Percentiles rank a stretch among this genome's conserved stretches.
Evolutionary conservation across 2,797 vertebrate species (phyloP).

Genomic region (Silurus aristotelis): DNA sequence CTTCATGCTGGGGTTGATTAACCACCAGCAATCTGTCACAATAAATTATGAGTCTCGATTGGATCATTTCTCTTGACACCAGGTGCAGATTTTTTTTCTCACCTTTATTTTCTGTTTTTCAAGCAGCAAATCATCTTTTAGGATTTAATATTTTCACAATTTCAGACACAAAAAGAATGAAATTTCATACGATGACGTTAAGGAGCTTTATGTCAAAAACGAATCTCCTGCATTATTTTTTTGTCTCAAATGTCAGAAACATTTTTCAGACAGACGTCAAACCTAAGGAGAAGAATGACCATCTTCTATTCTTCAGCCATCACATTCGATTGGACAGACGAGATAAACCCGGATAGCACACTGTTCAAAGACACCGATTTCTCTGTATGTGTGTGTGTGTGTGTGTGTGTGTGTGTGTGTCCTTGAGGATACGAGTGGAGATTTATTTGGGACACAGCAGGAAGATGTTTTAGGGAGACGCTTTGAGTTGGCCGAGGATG

Average conservation of each 20-base stretch:
- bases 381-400: slow-evolving; percentile 20
- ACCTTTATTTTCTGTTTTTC: slow-evolving; percentile 30
- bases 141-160: not conserved
- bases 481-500: slow-evolving; percentile 62
- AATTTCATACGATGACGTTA: not conserved
- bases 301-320: slow-evolving; percentile 5
- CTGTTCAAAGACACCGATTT: not conserved
- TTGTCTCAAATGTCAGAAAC: slow-evolving; percentile 24
- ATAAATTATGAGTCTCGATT: slow-evolving; percentile 64
- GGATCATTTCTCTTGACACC: slow-evolving; percentile 53
- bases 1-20: slow-evolving; percentile 76
- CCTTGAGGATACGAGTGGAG: slow-evolving; percentile 9
- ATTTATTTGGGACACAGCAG: slow-evolving; percentile 29
- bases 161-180: not conserved
- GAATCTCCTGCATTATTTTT: not conserved
- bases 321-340: slow-evolving; percentile 10
- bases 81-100: not conserved
- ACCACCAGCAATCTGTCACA: slow-evolving; percentile 71
- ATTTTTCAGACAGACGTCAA: not conserved
- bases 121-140: not conserved
- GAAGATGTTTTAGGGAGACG: slow-evolving; percentile 19
- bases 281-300: not conserved
- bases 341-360: slow-evolving; percentile 2
- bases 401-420: slow-evolving; percentile 10
- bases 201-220: slow-evolving; percentile 31